Conservation (phyloP, 35 echinoderm and acorn worm genomes). For the Lytechinus pictus region DNA sequence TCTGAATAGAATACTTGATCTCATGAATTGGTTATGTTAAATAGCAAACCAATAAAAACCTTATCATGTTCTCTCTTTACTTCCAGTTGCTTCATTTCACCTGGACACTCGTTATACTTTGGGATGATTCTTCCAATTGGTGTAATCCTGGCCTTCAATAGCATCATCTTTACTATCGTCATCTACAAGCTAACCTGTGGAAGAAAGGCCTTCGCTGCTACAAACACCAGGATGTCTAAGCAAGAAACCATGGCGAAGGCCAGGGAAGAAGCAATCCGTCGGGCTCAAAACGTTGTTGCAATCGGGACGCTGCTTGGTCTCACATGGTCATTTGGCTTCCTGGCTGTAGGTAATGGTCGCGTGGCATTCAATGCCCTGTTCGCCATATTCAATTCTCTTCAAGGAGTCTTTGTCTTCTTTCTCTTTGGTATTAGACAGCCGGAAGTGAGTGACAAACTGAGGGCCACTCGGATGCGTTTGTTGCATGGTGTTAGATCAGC, state of each 20-base stretch:
- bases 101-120: neutral
- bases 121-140: neutral
- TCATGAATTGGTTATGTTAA: too few relatives aligned
- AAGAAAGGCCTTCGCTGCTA: neutral
- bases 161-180: neutral
- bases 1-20: too few relatives aligned
- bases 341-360: neutral
- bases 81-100: neutral
- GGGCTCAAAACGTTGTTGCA: neutral
- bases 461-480: neutral
- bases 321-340: neutral
- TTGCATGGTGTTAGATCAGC: neutral
- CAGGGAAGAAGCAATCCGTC: neutral
- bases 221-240: neutral
- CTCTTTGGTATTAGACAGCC: neutral
- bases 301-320: neutral
- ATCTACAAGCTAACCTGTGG: slow-evolving; percentile 30
- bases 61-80: neutral
- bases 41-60: too few relatives aligned
- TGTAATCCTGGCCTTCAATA: neutral
- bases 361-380: neutral
- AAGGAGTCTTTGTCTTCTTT: neutral
- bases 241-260: neutral
- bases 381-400: neutral
- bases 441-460: neutral